Percentiles rank a stretch among this genome's conserved stretches.
These are phyloP conservation scores for Eledona agricola DNA, from an alignment of 2,888 invertebrate species.

Conservation along the genomic window DNA sequence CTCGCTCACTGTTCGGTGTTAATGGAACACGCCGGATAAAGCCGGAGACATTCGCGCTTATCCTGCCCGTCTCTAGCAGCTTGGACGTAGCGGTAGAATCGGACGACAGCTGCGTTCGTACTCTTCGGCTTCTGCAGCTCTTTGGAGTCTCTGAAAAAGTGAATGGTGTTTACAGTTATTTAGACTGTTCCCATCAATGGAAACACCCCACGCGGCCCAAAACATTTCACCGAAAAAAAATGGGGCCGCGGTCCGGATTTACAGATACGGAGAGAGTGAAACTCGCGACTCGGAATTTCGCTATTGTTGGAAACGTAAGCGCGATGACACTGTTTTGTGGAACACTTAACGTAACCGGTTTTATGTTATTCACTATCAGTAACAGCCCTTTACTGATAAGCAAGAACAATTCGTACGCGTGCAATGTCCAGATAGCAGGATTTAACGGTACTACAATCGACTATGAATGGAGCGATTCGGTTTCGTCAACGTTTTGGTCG, in stretches of 20 bases:
- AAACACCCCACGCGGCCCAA: not conserved
- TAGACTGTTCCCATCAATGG: not conserved
- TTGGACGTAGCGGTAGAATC: slow-evolving; percentile 81
- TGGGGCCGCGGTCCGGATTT: slow-evolving; percentile 21
- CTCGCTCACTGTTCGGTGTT: slow-evolving; percentile 66
- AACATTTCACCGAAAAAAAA: slow-evolving; percentile 17
- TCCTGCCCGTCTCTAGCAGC: slow-evolving; percentile 87
- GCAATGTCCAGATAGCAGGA: no score
- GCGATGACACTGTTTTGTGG: slow-evolving; percentile 24
- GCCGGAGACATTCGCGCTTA: slow-evolving; percentile 74
- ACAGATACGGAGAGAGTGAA: slow-evolving; percentile 24
- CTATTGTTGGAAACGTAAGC: slow-evolving; percentile 15
- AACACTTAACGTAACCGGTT: slow-evolving; percentile 26
- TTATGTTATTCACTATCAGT: no score
- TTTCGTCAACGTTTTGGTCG: slow-evolving; percentile 14
- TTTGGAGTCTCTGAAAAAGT: slow-evolving; percentile 73
- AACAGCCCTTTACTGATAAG: no score
- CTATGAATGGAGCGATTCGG: no score
- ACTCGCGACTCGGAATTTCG: slow-evolving; percentile 13
- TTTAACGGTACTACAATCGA: no score
- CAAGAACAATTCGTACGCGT: no score
- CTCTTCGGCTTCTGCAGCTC: slow-evolving; percentile 75
- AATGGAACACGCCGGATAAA: slow-evolving; percentile 75
- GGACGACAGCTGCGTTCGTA: slow-evolving; percentile 75
- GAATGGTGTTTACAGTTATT: not conserved